phyloP scores from a whole-genome alignment of 2,113 vertebrate species.

The Pteruthius melanotis region DNA sequence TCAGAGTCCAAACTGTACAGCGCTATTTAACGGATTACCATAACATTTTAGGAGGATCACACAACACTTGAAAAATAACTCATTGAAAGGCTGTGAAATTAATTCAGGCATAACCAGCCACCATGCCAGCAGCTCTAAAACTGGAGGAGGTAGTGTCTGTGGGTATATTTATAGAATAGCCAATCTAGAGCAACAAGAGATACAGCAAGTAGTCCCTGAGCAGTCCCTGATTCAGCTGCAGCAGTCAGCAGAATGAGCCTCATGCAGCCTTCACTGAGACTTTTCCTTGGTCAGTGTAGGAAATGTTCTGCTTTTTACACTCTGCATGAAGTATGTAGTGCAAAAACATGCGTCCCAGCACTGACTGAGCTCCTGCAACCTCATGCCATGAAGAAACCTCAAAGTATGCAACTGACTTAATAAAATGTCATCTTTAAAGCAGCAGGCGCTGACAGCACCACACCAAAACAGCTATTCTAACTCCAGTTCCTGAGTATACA shows the following conservation, averaged over 20 bases:
- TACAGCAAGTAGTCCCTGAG: background rate
- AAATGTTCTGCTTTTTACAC: background rate
- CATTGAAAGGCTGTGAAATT: constrained; percentile 14
- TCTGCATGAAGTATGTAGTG: accelerated
- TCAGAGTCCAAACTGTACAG: constrained; percentile 69
- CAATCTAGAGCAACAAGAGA: background rate
- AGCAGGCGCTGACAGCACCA: background rate
- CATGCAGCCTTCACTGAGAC: background rate
- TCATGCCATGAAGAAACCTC: background rate
- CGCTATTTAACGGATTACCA: constrained; percentile 36
- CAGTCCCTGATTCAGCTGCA: background rate
- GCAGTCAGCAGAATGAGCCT: background rate
- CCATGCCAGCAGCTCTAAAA: background rate
- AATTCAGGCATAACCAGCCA: constrained; percentile 5
- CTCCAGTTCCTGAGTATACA: background rate
- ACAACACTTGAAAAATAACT: constrained; percentile 20
- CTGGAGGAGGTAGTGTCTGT: background rate
- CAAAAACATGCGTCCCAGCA: background rate
- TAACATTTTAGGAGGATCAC: constrained; percentile 45
- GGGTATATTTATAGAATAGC: background rate
- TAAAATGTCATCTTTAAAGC: background rate
- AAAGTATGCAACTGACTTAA: background rate
- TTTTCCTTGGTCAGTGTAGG: background rate
- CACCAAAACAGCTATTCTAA: background rate
- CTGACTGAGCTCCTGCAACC: background rate